Evolutionary conservation across 1,140 invertebrate species (phyloP), one percentile per base, ranked within the genome.

Genomic region (Pogonomyrmex californicus): DNA sequence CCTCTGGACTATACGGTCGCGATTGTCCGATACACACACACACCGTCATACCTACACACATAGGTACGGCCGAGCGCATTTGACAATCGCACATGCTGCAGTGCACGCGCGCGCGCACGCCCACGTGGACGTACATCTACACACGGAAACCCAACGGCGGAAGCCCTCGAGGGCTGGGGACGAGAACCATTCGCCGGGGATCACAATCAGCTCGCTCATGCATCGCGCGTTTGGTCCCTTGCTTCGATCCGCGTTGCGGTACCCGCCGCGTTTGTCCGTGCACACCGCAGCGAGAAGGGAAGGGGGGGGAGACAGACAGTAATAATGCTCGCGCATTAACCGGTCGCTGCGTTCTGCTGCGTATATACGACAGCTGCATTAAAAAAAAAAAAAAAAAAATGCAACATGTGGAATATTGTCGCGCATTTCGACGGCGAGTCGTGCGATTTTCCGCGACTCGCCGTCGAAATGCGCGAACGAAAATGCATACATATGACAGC

Each of bases 151-250:
- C 56, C 44, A 14, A 75, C 44, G 7, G 41, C 33, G 75, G 47
- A 79, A 79, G 62, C 51, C 75, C 58, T 81, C 62, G 78, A 82
- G 79, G 81, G 86, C 76, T 60, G 0, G 58, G 36, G 41, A 86
- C 75, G 79, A 88, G 75, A 77, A 88, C 58, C 54, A 88, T 88
- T 81, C 70, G 86, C 81, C 81, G 79, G 73, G 66, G 75, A 77
- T 87, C 89, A 87, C 88, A 88, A 91, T 91, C 89, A 79, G 87
- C 86, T 76, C 86, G 86, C 51, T 89, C 89, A 85, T 87, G 89
- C 89, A 87, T 87, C 85, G 79, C 81, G 62, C 36, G 77, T 87
- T 85, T 79, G 60, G 54, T 60, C 62, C 68, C 73, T 54, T 65
- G 78, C 81, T 56, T 54, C 23, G 51, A 47, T 41, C 14, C 41